Evolutionary conservation across 2,888 invertebrate species (phyloP).

Genomic region (Andricus curvator): DNA sequence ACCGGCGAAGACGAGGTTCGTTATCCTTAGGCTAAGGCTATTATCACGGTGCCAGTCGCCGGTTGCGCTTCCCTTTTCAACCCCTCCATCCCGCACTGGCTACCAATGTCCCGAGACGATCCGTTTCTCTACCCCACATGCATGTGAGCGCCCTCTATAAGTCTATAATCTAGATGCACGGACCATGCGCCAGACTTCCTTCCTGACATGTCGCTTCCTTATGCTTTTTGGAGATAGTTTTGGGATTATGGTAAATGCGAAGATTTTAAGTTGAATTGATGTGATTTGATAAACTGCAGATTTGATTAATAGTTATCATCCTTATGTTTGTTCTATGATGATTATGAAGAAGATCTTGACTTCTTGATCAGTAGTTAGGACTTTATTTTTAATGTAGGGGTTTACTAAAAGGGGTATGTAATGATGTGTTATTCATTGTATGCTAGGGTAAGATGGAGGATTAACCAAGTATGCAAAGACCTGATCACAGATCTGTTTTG

Average conservation of each 20-base stretch:
- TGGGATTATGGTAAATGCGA: not conserved
- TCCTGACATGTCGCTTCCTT: slow-evolving; percentile 22
- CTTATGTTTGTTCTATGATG: too few relatives aligned
- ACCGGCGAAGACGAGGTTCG: slow-evolving; percentile 98
- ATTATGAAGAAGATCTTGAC: too few relatives aligned
- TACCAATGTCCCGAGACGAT: not conserved
- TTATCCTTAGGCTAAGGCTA: slow-evolving; percentile 50
- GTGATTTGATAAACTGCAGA: too few relatives aligned
- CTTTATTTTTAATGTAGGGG: not conserved
- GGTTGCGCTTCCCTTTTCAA: slow-evolving; percentile 42
- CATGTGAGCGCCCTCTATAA: slow-evolving; percentile 29
- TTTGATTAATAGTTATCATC: too few relatives aligned
- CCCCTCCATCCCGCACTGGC: slow-evolving; percentile 29
- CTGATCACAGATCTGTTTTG: too few relatives aligned
- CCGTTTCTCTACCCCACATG: slow-evolving; percentile 21
- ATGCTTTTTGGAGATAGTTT: not conserved
- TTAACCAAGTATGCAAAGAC: not conserved
- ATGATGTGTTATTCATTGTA: not conserved
- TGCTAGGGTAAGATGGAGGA: slow-evolving; percentile 5
- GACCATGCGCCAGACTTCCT: slow-evolving; percentile 37
- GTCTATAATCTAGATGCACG: slow-evolving; percentile 21
- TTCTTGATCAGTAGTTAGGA: too few relatives aligned
- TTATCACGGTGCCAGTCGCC: slow-evolving; percentile 42
- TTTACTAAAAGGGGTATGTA: not conserved
- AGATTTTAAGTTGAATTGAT: not conserved